Conservation (phyloP, 2,797 vertebrate species). For the Enteromius anoplus region DNA sequence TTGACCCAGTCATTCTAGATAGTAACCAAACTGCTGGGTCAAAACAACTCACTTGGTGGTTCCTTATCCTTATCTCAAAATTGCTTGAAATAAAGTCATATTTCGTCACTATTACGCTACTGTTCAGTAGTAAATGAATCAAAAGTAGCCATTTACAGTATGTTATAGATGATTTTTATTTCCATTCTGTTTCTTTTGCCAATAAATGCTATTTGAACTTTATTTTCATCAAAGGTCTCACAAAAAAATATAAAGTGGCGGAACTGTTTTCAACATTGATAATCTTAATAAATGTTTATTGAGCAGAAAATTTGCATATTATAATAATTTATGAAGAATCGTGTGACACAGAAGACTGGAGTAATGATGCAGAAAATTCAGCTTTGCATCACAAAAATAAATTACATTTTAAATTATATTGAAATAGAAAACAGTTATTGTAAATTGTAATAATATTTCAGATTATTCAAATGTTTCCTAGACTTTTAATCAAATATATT, state of each 20-base stretch:
- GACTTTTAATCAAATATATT: not conserved
- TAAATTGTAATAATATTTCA: not conserved
- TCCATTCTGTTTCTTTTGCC: no score
- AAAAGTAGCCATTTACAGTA: not conserved
- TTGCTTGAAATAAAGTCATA: not conserved
- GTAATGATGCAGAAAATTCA: not conserved
- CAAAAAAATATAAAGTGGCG: not conserved
- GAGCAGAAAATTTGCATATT: not conserved
- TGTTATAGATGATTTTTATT: not conserved
- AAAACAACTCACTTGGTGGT: no score
- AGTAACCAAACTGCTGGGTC: no score
- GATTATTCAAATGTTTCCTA: not conserved
- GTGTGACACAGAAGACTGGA: not conserved
- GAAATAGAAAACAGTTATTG: not conserved
- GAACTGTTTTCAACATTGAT: not conserved
- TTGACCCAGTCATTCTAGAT: no score
- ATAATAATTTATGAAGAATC: not conserved
- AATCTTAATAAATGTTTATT: not conserved
- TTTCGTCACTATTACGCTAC: not conserved
- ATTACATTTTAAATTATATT: not conserved
- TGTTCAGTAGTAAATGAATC: not conserved
- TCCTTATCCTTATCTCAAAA: not conserved
- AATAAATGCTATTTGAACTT: not conserved
- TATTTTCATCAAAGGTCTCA: not conserved
- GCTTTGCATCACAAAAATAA: not conserved